Conservation (phyloP, 2,888 invertebrate species). For the Calliopum simillimum region DNA sequence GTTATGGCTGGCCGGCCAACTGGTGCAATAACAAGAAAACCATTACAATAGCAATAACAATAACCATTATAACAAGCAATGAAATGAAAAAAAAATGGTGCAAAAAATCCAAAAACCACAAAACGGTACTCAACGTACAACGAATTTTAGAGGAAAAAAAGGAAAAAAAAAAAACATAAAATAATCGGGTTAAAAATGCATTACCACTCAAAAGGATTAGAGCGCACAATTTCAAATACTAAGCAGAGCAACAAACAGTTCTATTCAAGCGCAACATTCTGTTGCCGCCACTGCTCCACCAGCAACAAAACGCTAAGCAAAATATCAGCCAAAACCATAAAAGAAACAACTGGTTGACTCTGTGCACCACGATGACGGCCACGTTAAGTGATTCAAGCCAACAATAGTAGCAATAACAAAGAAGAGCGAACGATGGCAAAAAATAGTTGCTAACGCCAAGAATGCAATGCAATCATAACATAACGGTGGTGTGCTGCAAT, state of each 20-base stretch:
- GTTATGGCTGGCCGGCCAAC: not conserved
- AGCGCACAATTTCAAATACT: not conserved
- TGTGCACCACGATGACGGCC: not conserved
- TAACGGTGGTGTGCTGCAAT: constrained; percentile 26
- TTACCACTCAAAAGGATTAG: not conserved
- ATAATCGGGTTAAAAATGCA: constrained; percentile 7
- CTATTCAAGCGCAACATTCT: not conserved
- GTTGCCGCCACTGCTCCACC: not conserved
- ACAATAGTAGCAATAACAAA: not conserved
- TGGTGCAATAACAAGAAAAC: not conserved
- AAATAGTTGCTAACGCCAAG: constrained; percentile 13
- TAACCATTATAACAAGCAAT: constrained; percentile 11
- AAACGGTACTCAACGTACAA: constrained; percentile 24
- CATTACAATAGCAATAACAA: not conserved
- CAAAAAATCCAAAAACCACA: constrained; percentile 14
- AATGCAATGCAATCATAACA: constrained; percentile 35
- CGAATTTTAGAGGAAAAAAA: not conserved
- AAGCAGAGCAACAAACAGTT: not conserved
- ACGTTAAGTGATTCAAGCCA: constrained; percentile 1
- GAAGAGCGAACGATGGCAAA: not conserved
- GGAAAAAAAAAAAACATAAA: not conserved
- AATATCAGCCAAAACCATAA: not conserved
- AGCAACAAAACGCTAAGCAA: too few species aligned
- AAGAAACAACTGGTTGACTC: not conserved
- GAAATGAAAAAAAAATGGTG: not conserved